A percentile compares a stretch with the other conserved stretches of the same genome.
Evolutionary conservation across 2,797 vertebrate genomes (phyloP).

Genomic region (Fundulus diaphanus): DNA sequence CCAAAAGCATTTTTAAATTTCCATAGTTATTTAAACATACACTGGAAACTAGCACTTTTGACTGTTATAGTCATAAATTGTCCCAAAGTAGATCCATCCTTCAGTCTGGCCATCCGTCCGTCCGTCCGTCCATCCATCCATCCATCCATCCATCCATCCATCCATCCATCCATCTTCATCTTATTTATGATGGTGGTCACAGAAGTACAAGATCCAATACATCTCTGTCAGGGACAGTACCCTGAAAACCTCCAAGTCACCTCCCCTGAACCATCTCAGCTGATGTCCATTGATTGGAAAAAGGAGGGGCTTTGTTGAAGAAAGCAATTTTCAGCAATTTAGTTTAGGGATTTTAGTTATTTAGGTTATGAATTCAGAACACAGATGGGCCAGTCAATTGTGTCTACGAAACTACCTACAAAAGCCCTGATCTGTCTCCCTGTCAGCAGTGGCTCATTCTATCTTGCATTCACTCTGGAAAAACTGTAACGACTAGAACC

Average conservation of each 20-base stretch:
- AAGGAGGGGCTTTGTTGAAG: not conserved
- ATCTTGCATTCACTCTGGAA: not conserved
- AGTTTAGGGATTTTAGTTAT: not conserved
- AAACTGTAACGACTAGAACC: too few relatives aligned
- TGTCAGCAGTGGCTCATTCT: not conserved
- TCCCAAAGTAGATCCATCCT: too few relatives aligned
- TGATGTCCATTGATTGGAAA: not conserved
- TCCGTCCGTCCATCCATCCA: not conserved
- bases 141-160: too few relatives aligned
- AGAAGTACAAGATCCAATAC: not conserved
- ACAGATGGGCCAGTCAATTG: not conserved
- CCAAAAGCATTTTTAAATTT: not conserved
- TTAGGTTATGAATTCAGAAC: not conserved
- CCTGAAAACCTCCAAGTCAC: not conserved
- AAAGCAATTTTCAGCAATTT: not conserved
- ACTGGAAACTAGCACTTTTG: not conserved
- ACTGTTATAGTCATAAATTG: not conserved
- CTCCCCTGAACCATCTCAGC: not conserved
- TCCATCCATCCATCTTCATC: not conserved
- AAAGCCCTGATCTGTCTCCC: not conserved
- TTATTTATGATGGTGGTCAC: not conserved
- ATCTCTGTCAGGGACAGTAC: not conserved
- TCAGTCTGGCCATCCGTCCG: too few relatives aligned
- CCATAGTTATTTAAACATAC: not conserved
- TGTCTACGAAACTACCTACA: not conserved